These are phyloP conservation scores for Oostethus manadensis DNA, from an alignment of 2,113 vertebrate species.

Conservation along the genomic window DNA sequence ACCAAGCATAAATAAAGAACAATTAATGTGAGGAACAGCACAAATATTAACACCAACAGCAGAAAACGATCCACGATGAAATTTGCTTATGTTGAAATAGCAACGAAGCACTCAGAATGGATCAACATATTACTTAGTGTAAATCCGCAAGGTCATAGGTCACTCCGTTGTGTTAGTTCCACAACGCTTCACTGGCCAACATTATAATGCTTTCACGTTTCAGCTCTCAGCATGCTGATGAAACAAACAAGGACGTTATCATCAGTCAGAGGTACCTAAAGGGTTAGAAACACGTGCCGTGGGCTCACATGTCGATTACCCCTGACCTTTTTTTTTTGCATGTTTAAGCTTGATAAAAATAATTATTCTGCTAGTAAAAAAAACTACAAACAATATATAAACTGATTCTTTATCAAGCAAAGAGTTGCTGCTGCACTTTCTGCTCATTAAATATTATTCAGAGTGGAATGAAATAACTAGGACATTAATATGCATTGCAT, in stretches of 20 bases:
- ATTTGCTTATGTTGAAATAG: slow-evolving; percentile 11
- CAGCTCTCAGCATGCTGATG: slow-evolving; percentile 9
- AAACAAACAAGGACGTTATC: slow-evolving; percentile 20
- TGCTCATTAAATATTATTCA: slow-evolving; percentile 46
- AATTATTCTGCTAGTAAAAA: background rate
- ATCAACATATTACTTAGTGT: slow-evolving; percentile 15
- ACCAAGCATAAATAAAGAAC: slow-evolving; percentile 22
- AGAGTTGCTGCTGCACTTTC: slow-evolving; percentile 20
- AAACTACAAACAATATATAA: background rate
- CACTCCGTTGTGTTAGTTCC: slow-evolving; percentile 16
- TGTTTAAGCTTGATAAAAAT: slow-evolving; percentile 5
- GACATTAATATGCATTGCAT: slow-evolving; percentile 62
- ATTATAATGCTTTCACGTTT: slow-evolving; percentile 16
- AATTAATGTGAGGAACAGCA: slow-evolving; percentile 33
- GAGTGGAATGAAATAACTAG: slow-evolving; percentile 32
- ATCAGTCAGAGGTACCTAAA: slow-evolving; percentile 1
- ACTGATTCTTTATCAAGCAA: slow-evolving; percentile 47
- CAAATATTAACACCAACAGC: slow-evolving; percentile 30
- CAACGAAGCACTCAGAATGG: slow-evolving; percentile 11
- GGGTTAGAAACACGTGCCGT: background rate
- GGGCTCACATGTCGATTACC: slow-evolving; percentile 1
- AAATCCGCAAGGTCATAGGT: slow-evolving; percentile 27
- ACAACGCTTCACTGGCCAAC: slow-evolving; percentile 17
- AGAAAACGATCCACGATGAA: slow-evolving; percentile 24
- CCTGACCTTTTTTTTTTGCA: slow-evolving; percentile 23